Conservation (phyloP, 2,797 vertebrate genomes). For the Hipposideros larvatus region DNA sequence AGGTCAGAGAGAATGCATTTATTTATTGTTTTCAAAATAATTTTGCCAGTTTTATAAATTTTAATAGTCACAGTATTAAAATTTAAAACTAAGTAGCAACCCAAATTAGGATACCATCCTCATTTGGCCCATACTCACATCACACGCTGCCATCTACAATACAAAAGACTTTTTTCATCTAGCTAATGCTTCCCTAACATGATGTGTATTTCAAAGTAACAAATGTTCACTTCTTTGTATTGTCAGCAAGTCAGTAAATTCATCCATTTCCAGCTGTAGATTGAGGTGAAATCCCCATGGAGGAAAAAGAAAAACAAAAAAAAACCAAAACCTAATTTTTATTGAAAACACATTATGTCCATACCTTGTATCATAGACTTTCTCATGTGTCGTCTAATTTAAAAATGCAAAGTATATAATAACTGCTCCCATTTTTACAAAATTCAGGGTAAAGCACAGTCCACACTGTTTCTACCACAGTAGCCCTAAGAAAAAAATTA, state of each 20-base stretch:
- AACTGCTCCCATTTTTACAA: neutral
- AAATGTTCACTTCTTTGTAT: conserved; percentile 3
- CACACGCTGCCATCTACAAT: neutral
- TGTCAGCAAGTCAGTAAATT: neutral
- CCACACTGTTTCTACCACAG: neutral
- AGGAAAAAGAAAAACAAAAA: neutral
- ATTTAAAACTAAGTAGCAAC: neutral
- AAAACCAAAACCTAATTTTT: neutral
- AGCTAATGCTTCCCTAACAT: conserved; percentile 10
- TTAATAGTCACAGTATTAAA: neutral
- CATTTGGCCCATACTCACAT: neutral
- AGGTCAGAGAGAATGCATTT: neutral
- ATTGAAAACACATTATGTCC: neutral
- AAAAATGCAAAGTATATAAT: neutral
- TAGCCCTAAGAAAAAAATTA: neutral
- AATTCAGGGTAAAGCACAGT: neutral
- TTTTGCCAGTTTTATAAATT: neutral
- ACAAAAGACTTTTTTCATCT: neutral
- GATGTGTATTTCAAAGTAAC: neutral
- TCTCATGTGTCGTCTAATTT: neutral
- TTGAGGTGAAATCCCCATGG: neutral
- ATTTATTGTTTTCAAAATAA: neutral
- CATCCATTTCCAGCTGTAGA: neutral
- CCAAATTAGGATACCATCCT: neutral
- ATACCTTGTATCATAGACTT: neutral